phyloP scores from a whole-genome alignment of 2,888 invertebrate species.

The Lasioglossum calceatum region DNA sequence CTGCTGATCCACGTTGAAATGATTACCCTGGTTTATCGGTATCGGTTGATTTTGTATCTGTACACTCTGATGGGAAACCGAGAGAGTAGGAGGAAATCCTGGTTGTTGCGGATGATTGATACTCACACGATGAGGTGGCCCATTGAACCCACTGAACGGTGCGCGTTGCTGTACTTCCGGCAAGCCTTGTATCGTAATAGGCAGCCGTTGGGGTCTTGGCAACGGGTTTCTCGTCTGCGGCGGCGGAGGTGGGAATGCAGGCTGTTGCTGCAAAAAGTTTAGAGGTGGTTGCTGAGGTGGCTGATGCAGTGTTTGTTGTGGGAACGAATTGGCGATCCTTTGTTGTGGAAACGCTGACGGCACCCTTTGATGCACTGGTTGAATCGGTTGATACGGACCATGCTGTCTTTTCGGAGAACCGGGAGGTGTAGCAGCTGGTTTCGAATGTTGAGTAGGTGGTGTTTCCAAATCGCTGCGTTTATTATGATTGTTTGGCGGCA shows the following conservation, averaged over 20 bases:
- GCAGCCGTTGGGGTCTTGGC: conserved; percentile 75
- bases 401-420: conserved; percentile 81
- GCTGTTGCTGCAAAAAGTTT: conserved; percentile 66
- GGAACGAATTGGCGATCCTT: conserved; percentile 83
- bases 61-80: conserved; percentile 79
- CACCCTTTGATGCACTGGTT: conserved; percentile 74
- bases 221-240: conserved; percentile 56
- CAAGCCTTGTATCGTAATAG: conserved; percentile 81
- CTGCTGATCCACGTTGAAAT: conserved; percentile 65
- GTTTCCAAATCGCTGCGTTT: conserved; percentile 79
- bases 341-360: conserved; percentile 82
- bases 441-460: conserved; percentile 81
- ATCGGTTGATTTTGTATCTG: conserved; percentile 75
- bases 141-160: conserved; percentile 77
- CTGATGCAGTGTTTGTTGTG: conserved; percentile 82
- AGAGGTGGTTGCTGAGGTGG: conserved; percentile 63
- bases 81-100: conserved; percentile 74
- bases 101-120: conserved; percentile 79
- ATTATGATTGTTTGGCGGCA: conserved; percentile 82
- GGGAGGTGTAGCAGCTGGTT: conserved; percentile 68
- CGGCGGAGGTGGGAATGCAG: conserved; percentile 52
- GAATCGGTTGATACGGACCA: conserved; percentile 81
- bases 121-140: conserved; percentile 83
- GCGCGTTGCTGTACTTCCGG: conserved; percentile 80
- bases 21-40: conserved; percentile 52